Conservation (phyloP, 2,888 invertebrate species). For the Cabera pusaria region DNA sequence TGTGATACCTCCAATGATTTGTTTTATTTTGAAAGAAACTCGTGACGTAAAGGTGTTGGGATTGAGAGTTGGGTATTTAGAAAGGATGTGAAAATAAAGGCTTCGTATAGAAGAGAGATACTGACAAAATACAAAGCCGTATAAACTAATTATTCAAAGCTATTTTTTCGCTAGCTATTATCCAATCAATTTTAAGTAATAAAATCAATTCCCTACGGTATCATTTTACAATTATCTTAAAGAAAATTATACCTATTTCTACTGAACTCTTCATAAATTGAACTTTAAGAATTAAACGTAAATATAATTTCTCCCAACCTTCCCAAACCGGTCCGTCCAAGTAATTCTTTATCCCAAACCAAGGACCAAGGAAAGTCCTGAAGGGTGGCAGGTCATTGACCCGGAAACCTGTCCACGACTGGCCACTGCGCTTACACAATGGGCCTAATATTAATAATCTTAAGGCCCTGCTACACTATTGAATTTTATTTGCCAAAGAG, state of each 20-base stretch:
- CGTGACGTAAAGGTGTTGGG: slow-evolving; percentile 16
- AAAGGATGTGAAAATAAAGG: slow-evolving; percentile 14
- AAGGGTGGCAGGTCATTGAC: slow-evolving; percentile 42
- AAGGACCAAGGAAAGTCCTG: slow-evolving; percentile 48
- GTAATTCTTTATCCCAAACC: slow-evolving; percentile 31
- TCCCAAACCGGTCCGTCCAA: slow-evolving; percentile 19
- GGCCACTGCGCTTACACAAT: slow-evolving; percentile 34
- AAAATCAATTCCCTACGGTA: too few relatives aligned
- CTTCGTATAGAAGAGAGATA: too few relatives aligned
- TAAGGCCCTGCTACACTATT: too few relatives aligned
- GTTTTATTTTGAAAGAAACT: slow-evolving; percentile 21
- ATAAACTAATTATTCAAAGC: too few relatives aligned
- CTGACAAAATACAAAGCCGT: too few relatives aligned
- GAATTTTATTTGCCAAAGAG: too few relatives aligned
- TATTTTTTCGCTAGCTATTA: too few relatives aligned
- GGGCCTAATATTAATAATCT: slow-evolving; percentile 31
- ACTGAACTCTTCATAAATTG: too few relatives aligned
- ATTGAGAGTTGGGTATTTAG: slow-evolving; percentile 10
- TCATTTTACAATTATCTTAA: too few relatives aligned
- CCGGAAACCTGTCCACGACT: slow-evolving; percentile 43
- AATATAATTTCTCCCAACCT: slow-evolving; percentile 18
- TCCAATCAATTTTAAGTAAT: too few relatives aligned
- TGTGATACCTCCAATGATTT: slow-evolving; percentile 28
- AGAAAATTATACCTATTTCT: too few relatives aligned
- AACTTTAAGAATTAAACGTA: too few relatives aligned